Percentiles rank a stretch among this genome's conserved stretches.
These are phyloP conservation scores for Struthio camelus DNA, from an alignment of 2,113 vertebrate species.

Conservation along the genomic window DNA sequence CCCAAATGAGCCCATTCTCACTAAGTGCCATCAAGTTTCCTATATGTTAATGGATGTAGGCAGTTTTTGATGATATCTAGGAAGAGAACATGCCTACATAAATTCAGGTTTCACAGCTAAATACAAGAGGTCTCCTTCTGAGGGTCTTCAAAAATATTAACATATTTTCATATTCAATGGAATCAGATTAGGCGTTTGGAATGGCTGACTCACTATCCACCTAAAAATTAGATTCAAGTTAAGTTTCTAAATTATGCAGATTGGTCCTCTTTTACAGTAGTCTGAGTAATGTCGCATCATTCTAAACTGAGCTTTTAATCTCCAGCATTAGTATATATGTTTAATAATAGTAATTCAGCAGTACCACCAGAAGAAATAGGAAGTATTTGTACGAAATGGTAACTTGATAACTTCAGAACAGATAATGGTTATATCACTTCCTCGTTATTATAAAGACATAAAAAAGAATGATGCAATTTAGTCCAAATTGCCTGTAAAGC, in stretches of 20 bases:
- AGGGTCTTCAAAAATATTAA: background rate
- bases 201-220: background rate
- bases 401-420: background rate
- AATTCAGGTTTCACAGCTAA: background rate
- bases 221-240: background rate
- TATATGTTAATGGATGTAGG: background rate
- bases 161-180: background rate
- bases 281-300: background rate
- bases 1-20: background rate
- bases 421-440: background rate
- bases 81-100: background rate
- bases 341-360: background rate
- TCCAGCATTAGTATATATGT: background rate
- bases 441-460: background rate
- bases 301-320: background rate
- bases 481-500: background rate
- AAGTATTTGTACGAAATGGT: conserved; percentile 28
- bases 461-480: background rate
- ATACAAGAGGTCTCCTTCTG: background rate
- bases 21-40: background rate
- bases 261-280: background rate
- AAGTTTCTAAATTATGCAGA: background rate
- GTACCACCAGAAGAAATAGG: conserved; percentile 23
- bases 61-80: background rate
- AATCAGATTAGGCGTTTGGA: background rate